A percentile compares a stretch with the other conserved stretches of the same genome.
phyloP scores from a whole-genome alignment of 2,888 invertebrate species.

The Cepaea hortensis region DNA sequence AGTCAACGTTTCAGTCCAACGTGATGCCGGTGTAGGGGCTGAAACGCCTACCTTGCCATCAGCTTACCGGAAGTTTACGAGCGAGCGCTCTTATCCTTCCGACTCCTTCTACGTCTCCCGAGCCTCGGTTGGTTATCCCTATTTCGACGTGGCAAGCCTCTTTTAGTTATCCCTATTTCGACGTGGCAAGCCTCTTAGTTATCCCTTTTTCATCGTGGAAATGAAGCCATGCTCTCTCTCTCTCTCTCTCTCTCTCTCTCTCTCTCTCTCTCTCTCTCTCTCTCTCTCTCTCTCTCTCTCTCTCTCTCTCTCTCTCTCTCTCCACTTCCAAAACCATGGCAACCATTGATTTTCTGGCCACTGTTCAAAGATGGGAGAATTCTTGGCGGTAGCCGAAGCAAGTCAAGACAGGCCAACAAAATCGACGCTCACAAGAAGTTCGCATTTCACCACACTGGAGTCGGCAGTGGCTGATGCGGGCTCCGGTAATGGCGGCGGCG shows the following conservation, averaged over 20 bases:
- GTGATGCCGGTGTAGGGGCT: too few species aligned
- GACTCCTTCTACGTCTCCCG: too few species aligned
- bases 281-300: conserved; percentile 17
- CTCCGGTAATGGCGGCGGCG: not conserved
- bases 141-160: too few species aligned
- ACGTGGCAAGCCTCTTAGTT: too few species aligned
- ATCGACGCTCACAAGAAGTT: not conserved
- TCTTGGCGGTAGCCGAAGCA: conserved; percentile 14
- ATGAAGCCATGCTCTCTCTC: not conserved
- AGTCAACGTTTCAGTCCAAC: too few species aligned
- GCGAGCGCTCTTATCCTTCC: too few species aligned
- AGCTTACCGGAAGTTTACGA: too few species aligned
- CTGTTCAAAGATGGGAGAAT: conserved; percentile 22
- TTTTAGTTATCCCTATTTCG: too few species aligned
- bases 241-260: conserved; percentile 23
- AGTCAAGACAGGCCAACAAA: not conserved
- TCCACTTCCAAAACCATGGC: conserved; percentile 32
- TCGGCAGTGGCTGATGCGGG: not conserved
- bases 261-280: not conserved
- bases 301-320: conserved; percentile 16
- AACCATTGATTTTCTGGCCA: conserved; percentile 28
- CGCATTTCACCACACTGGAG: not conserved
- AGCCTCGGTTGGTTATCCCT: too few species aligned
- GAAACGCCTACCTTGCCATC: too few species aligned
- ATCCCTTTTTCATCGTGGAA: not conserved